phyloP scores from a whole-genome alignment of 2,797 vertebrate genomes.

The Fistularia tabacaria region DNA sequence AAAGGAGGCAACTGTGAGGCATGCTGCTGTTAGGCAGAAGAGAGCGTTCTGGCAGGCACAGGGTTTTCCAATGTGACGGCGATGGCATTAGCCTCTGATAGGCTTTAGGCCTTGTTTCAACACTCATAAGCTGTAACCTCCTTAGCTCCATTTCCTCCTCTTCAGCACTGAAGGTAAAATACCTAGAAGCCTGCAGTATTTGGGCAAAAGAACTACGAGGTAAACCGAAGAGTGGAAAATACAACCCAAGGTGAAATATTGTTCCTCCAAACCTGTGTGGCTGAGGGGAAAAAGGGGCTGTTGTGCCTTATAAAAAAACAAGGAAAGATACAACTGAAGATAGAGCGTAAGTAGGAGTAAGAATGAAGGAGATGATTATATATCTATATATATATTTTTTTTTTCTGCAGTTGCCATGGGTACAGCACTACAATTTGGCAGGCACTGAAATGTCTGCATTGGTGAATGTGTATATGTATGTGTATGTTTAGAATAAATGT shows the following conservation, averaged over 20 bases:
- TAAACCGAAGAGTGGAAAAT: not conserved
- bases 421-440: constrained; percentile 32
- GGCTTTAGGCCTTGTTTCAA: constrained; percentile 54
- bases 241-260: not conserved
- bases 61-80: constrained; percentile 42
- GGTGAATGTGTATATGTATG: constrained; percentile 1
- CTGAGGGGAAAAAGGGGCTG: constrained; percentile 5
- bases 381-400: not conserved
- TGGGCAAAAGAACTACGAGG: not conserved
- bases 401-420: constrained; percentile 59
- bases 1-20: constrained; percentile 45
- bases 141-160: constrained; percentile 6
- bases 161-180: constrained; percentile 10
- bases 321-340: constrained; percentile 27
- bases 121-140: constrained; percentile 24
- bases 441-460: constrained; percentile 9
- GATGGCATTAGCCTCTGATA: constrained; percentile 50
- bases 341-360: constrained; percentile 11
- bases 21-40: constrained; percentile 67
- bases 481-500: constrained; percentile 2
- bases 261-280: constrained; percentile 11
- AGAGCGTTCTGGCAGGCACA: constrained; percentile 52
- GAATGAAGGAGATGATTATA: constrained; percentile 25
- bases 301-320: constrained; percentile 11
- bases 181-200: not conserved